Percentiles rank a stretch among this genome's conserved stretches.
These are phyloP conservation scores for Sebastiscus tertius DNA, from an alignment of 2,797 vertebrate species.

Conservation along the genomic window DNA sequence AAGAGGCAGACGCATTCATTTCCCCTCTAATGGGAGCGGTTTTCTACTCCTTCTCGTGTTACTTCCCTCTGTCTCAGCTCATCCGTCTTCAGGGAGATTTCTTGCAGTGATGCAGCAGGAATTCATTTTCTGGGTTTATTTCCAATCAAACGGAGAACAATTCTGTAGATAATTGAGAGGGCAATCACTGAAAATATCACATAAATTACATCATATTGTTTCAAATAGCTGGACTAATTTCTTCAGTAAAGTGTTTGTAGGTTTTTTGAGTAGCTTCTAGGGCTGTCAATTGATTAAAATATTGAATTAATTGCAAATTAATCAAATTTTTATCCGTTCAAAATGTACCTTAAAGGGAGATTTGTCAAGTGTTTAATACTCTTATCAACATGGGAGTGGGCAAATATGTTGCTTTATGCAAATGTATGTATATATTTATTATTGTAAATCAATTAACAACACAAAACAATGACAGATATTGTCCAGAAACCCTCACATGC, in stretches of 20 bases:
- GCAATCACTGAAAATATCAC: neutral
- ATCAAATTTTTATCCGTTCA: fast-evolving
- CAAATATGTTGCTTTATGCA: no score
- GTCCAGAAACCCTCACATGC: no score
- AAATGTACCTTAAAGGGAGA: no score
- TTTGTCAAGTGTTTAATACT: no score
- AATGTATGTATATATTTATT: no score
- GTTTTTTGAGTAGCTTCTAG: neutral
- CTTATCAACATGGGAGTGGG: fast-evolving
- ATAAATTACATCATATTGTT: neutral
- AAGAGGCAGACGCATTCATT: constrained; percentile 34
- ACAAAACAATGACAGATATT: no score
- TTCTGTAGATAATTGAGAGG: neutral
- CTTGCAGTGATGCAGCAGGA: neutral
- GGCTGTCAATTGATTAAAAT: no score
- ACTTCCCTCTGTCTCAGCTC: neutral
- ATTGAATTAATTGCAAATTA: no score
- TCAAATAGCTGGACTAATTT: neutral
- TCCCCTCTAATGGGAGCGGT: constrained; percentile 22
- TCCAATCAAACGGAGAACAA: constrained; percentile 4
- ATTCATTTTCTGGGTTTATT: constrained; percentile 12
- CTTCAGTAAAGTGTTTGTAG: neutral
- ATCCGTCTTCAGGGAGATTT: constrained; percentile 26
- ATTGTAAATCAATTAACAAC: no score
- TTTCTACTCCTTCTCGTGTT: constrained; percentile 21